Percentiles rank a stretch among this genome's conserved stretches.
These are phyloP conservation scores for Hypercompe scribonia DNA, from an alignment of 2,888 invertebrate genomes.

Conservation along the genomic window DNA sequence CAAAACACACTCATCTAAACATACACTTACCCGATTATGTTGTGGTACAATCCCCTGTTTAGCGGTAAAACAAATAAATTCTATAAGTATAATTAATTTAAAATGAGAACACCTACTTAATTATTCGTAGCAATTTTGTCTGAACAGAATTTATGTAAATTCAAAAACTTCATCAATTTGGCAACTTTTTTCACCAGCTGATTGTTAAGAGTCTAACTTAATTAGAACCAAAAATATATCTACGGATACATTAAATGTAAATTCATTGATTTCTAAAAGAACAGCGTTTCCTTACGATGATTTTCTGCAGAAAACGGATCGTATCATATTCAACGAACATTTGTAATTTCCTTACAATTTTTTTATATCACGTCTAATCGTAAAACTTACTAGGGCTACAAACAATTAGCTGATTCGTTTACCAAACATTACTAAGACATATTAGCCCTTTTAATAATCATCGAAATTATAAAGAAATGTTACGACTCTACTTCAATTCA, in stretches of 20 bases:
- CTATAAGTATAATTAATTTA: background rate
- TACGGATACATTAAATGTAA: no score
- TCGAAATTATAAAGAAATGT: background rate
- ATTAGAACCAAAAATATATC: no score
- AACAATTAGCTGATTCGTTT: background rate
- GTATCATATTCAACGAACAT: background rate
- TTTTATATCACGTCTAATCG: conserved; percentile 6
- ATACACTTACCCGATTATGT: conserved; percentile 65
- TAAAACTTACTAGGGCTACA: conserved; percentile 4
- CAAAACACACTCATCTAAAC: background rate
- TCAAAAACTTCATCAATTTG: no score
- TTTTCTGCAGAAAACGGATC: no score
- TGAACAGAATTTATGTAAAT: no score
- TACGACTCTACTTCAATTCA: background rate
- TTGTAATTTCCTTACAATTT: conserved; percentile 3
- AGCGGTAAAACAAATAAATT: conserved; percentile 57
- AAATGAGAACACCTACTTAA: background rate
- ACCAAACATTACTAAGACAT: no score
- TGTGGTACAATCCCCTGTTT: conserved; percentile 67
- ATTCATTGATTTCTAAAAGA: background rate
- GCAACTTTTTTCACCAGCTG: no score
- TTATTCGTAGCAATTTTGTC: no score
- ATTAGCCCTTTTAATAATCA: background rate
- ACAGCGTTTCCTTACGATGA: background rate
- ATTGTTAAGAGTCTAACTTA: no score